Evolutionary conservation across 2,797 vertebrate species (phyloP), one percentile per base, ranked within the genome.

Genomic region (Epinephelus malabaricus): DNA sequence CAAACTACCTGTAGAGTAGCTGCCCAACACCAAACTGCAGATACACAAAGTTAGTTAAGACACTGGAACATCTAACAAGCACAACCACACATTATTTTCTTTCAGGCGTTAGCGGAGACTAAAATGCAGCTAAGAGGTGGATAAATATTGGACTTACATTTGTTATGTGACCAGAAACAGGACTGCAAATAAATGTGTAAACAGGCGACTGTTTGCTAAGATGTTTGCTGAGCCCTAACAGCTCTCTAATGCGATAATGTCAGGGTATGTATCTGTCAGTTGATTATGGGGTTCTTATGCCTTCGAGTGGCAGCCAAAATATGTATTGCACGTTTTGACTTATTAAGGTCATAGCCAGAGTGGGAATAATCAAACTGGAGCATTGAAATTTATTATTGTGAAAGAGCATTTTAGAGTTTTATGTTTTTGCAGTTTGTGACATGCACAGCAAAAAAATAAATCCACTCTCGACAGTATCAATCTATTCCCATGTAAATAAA

Each of bases 141-240:
- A 43, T 43, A 27, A 43, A 53, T 61, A 43, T 51, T 62, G 5
- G 0, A 53, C 47, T 49, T 25, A 62, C 40, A 23, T 43, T 43
- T 40, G 9, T 40, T 23, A 19, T 27, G 38, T 67, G 50, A 67
- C 8, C 34, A 56, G 19, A 46, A 46, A 56, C 47, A 62, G 17
- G 30, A 45, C 8, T 69, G 49, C 58, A 72, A 21, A 67, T 25
- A 53, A 40, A 61, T 60, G n/a, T 67, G 50, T 18, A 67, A 54
- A 67, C 15, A 5, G 13, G 18, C 19, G 61, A 5, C 40, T 51
- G 56, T 60, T 66, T 51, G 30, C 30, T 27, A 27, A 47, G 43
- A 49, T 49, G 6, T 49, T 17, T 49, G 47, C 47, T 34, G 34
- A 50, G 5, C 15, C 50, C 49, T 53, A 45, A 67, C 21, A 53